Evolutionary conservation across 1,140 invertebrate species (phyloP), one percentile per base, ranked within the genome.

Genomic region (Triops longicaudatus): DNA sequence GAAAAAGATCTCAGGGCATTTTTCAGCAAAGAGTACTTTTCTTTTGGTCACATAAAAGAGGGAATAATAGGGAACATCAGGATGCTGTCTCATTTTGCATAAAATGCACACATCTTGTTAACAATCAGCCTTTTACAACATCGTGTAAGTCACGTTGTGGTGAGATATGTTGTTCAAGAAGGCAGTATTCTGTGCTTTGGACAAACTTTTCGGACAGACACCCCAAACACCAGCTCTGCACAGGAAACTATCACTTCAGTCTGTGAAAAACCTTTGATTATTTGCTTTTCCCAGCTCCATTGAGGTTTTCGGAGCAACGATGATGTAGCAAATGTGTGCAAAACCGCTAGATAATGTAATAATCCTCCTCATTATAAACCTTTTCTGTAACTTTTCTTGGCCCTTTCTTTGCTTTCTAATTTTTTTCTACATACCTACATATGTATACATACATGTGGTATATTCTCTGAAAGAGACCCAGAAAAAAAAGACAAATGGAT

Each of bases 191-290:
- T 63, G 50, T 17, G 22, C n/a, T n/a, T n/a, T 22, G 3, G 7
- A 63, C 14, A 63, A 5, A 63, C 22, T n/a, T 63, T 6, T n/a
- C 6, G 22, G 17, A 63, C 50, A 63, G 17, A 63, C 50, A 63
- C 22, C n/a, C 50, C 22, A 63, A 17, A 63, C 50, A 63, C 22
- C 50, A 14, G 17, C 6, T n/a, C 14, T 22, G 50, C 50, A 63
- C 50, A 63, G 50, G 50, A 63, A 63, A 63, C 50, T 63, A 63
- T 63, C 50, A 63, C 50, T 63, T 63, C 50, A 63, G 17, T 22
- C 4, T 63, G 50, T 37, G 31, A 7, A 63, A 63, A 63, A 63
- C 10, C 50, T 63, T n/a, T 63, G 14, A 63, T 63, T 63, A 63
- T 63, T 63, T 63, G 50, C 50, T 63, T 63, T 63, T 22, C 50